Base-by-base conservation (phyloP, 2,888 invertebrate genomes). In the Tachina fera region DNA sequence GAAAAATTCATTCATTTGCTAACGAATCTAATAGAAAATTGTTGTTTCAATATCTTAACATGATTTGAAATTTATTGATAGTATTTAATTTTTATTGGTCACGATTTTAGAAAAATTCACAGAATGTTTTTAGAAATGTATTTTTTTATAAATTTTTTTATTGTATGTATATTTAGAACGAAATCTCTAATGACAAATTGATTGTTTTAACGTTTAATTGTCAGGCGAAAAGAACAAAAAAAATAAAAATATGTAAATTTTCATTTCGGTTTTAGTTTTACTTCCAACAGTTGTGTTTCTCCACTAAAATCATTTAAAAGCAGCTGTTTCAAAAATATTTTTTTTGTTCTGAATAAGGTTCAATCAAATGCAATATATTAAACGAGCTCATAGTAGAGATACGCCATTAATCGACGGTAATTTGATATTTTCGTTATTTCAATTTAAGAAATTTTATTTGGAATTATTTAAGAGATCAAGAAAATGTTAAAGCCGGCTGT, bases 71-170 rank as follows among this genome's bases (percentile, higher is more conserved):
- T 74, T 74, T 67, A 81, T 75, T 74, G 51, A 45, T 11, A 68
- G 60, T 61, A 19, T 81, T 81, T 81, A 67, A 53, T 14, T 75
- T 75, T 47, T 61, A 75, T 74, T 81, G 61, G 81, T 68, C 81
- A 81, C 74, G 75, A 61, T 61, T 51, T 61, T 47, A 41, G 65
- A 60, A 11, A 56, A 56, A 63, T 19, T 65, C n/a, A 53, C 11
- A 31, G 22, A 56, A 67, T 9, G n/a, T 1, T 39, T 1, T 39
- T 11, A 56, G 8, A 47, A 39, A 72, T 60, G 1, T 53, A 39
- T 47, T 39, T 60, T n/a, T 74, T 74, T 9, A 5, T 31, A 31
- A 16, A 1, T 65, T 41, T 60, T 51, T 11, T 47, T n/a, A 45
- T 13, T 16, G 6, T 11, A 6, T 9, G 6, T 9, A 65, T 11